Conservation (phyloP, 2,113 vertebrate species). For the Bubo scandiacus region DNA sequence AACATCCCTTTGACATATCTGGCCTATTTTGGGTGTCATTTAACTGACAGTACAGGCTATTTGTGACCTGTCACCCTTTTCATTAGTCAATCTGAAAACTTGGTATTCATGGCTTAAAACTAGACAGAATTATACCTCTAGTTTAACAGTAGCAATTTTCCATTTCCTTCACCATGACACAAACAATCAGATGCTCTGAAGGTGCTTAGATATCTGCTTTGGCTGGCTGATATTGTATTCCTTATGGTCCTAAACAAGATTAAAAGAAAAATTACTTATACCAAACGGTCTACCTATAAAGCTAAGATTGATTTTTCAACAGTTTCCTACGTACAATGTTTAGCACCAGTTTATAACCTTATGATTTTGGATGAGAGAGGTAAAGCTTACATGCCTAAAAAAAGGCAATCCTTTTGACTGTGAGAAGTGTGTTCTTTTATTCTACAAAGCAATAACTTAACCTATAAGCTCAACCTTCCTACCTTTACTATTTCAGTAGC, state of each 20-base stretch:
- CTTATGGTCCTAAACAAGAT: neutral
- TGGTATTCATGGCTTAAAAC: neutral
- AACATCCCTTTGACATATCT: neutral
- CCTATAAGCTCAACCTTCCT: neutral
- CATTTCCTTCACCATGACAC: neutral
- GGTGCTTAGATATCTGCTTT: neutral
- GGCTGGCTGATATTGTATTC: neutral
- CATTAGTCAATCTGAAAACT: neutral
- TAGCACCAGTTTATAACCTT: neutral
- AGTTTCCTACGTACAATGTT: neutral
- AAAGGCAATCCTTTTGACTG: neutral
- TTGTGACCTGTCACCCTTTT: neutral
- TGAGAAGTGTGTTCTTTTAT: neutral
- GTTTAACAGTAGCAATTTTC: neutral
- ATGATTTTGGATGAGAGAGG: neutral
- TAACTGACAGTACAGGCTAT: neutral
- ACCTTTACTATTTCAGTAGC: neutral
- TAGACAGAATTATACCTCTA: neutral
- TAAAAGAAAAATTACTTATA: neutral
- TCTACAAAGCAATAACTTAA: neutral
- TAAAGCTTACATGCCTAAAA: neutral
- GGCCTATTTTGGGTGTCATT: neutral
- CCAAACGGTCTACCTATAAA: neutral
- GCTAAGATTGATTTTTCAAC: neutral
- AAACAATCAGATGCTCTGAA: neutral